Base-by-base conservation (phyloP, 2,888 invertebrate genomes). In the Erpobdella octoculata region DNA sequence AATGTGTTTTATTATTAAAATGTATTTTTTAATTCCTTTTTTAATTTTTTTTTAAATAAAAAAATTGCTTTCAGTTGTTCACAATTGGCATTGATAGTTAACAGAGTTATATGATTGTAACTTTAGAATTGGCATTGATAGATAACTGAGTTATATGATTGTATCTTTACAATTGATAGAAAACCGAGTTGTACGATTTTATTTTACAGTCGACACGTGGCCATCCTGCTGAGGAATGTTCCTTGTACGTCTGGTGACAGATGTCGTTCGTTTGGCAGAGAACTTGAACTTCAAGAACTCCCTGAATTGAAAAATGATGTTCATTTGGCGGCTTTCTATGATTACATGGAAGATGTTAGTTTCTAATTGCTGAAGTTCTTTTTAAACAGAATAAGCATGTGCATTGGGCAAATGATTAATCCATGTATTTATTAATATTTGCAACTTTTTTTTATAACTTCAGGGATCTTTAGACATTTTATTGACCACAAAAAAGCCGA, bases 311-410 rank as follows among this genome's bases (percentile, higher is more conserved):
- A 48, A 31, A 25, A 21, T 9, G 75, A 77, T 62, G 78, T 79
- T 2, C 72, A 79, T 0, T 88, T 92, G 85, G 92, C 90, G 0
- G 89, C 92, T 3, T 75, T 73, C 46, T 74, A 66, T 41, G 73
- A 72, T 37, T 65, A 68, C 37, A n/a, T 31, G 25, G 72, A 72
- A 25, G 72, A 72, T 48, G 72, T 72, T 25, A 46, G 72, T 70
- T 5, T 62, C 33, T 33, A n/a, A n/a, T n/a, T n/a, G n/a, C 31
- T 61, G 6, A 53, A n/a, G 53, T 6, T 4, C 33, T 62, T 62
- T 15, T 33, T 35, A 41, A 36, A 5, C 28, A 28, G 15, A 33
- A 18, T 69, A 9, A 9, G 1, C 37, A n/a, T 8, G 31, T 33
- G 8, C 35, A 62, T 33, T 62, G 35, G 28, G 1, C 28, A 28